Evolutionary conservation across 2,888 invertebrate species (phyloP).

Genomic region (Epinotia brunnichana): DNA sequence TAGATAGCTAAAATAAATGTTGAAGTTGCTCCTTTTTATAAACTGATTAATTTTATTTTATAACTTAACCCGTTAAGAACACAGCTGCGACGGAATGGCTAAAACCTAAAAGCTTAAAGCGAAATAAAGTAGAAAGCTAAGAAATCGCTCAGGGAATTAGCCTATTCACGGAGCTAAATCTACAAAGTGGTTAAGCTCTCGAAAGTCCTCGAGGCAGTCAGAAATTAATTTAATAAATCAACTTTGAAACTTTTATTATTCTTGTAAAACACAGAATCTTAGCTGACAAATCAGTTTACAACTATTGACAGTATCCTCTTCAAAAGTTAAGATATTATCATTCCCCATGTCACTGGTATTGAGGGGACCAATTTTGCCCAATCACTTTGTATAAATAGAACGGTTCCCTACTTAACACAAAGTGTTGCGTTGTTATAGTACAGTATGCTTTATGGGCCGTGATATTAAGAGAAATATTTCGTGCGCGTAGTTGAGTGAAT

Average conservation of each 20-base stretch:
- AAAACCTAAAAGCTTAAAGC: slow-evolving; percentile 6
- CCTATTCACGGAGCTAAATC: slow-evolving; percentile 17
- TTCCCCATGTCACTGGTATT: slow-evolving; percentile 53
- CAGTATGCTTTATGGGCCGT: slow-evolving; percentile 71
- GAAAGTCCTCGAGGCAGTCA: neutral
- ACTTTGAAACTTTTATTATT: neutral
- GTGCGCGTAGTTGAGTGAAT: slow-evolving; percentile 50
- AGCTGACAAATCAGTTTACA: neutral
- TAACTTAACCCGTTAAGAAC: slow-evolving; percentile 3
- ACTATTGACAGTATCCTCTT: neutral
- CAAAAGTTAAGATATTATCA: slow-evolving; percentile 21
- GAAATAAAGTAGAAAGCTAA: slow-evolving; percentile 28
- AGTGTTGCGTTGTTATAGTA: slow-evolving; percentile 54
- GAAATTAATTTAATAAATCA: slow-evolving; percentile 24
- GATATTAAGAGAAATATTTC: slow-evolving; percentile 65
- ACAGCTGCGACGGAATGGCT: slow-evolving; percentile 13
- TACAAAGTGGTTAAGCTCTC: slow-evolving; percentile 11
- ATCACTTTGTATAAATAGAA: slow-evolving; percentile 71
- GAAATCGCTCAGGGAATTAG: slow-evolving; percentile 13
- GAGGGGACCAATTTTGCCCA: slow-evolving; percentile 58
- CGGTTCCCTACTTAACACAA: slow-evolving; percentile 62
- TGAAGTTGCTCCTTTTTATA: neutral
- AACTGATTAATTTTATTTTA: slow-evolving; percentile 10
- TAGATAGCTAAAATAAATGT: neutral
- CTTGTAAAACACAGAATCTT: neutral